These are phyloP conservation scores for Monochamus saltuarius DNA, from an alignment of 1,140 invertebrate species.

Conservation along the genomic window DNA sequence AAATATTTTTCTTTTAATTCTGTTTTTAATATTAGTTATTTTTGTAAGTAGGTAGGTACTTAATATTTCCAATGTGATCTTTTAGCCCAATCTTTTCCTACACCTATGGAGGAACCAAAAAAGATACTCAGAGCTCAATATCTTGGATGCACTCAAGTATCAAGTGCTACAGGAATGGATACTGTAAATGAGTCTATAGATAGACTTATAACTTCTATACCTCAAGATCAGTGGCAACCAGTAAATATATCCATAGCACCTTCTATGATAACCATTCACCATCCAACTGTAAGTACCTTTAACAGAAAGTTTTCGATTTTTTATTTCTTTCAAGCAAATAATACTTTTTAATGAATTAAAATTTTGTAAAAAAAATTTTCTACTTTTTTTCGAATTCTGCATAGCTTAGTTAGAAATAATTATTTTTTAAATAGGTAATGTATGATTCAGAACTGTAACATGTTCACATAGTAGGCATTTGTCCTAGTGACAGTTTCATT, in stretches of 20 bases:
- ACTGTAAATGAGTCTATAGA: constrained; percentile 92
- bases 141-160: constrained; percentile 80
- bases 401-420: too few relatives aligned
- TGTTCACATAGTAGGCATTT: too few relatives aligned
- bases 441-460: too few relatives aligned
- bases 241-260: constrained; percentile 90
- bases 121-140: constrained; percentile 88
- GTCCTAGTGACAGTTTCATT: too few relatives aligned
- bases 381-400: too few relatives aligned
- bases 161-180: constrained; percentile 86
- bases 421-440: too few relatives aligned
- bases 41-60: too few relatives aligned
- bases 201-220: constrained; percentile 65
- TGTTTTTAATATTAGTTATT: neutral
- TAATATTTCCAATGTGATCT: constrained; percentile 19
- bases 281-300: constrained; percentile 77
- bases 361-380: too few relatives aligned
- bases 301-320: too few relatives aligned
- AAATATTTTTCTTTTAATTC: constrained; percentile 1
- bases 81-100: constrained; percentile 84
- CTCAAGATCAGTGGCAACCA: constrained; percentile 72
- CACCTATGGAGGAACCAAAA: constrained; percentile 96
- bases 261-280: constrained; percentile 87
- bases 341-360: too few relatives aligned
- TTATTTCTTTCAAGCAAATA: too few relatives aligned